Conservation (phyloP, 64 coral and sea anemone species). For the Cladopsammia gracilis region DNA sequence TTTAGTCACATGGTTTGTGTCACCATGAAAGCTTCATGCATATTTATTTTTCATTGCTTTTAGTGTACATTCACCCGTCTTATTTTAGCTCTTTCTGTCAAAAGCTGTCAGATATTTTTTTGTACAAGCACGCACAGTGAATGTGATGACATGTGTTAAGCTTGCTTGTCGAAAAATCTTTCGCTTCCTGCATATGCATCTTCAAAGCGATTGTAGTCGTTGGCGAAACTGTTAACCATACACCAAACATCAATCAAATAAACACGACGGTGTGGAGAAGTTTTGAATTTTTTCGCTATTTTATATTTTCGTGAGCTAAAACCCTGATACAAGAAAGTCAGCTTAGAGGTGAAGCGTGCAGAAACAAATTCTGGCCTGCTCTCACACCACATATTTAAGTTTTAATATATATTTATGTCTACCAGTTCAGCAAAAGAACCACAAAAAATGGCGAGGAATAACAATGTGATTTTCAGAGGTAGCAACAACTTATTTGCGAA, state of each 20-base stretch:
- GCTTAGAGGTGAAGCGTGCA: background rate
- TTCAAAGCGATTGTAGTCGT: background rate
- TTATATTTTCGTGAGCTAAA: too few species aligned
- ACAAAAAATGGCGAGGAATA: too few species aligned
- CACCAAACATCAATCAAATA: background rate
- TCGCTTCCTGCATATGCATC: background rate
- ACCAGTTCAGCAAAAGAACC: too few species aligned
- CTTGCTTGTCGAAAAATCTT: too few species aligned
- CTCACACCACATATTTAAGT: background rate
- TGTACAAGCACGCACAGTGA: background rate
- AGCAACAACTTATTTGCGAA: background rate
- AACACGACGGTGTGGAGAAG: background rate
- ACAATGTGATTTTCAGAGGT: too few species aligned
- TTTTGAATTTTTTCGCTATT: background rate
- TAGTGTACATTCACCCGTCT: conserved; percentile 5
- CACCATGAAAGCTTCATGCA: background rate
- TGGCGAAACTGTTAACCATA: background rate
- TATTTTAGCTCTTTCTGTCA: background rate
- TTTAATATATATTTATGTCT: too few species aligned
- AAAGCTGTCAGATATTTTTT: conserved; percentile 6
- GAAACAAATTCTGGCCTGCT: background rate
- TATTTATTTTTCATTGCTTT: conserved; percentile 26
- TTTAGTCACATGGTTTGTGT: conserved; percentile 2
- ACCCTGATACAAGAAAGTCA: too few species aligned
- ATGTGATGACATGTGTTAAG: background rate